These are phyloP conservation scores for Sebastolobus alascanus DNA, from an alignment of 2,797 vertebrate species.

Conservation along the genomic window DNA sequence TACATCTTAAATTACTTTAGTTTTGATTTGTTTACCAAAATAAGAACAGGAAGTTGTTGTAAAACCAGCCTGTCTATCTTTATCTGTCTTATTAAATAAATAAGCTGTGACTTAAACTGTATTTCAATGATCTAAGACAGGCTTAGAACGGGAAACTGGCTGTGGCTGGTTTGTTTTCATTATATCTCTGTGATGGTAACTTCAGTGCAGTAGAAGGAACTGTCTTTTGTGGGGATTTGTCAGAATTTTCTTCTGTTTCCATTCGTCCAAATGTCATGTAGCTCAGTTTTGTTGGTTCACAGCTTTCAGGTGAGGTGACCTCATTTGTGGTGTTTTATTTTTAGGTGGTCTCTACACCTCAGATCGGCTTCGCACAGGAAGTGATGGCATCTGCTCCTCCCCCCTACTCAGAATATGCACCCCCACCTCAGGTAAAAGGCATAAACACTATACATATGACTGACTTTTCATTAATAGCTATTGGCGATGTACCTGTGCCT, in stretches of 20 bases:
- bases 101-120: neutral
- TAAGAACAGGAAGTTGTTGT: neutral
- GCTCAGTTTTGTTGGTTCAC: neutral
- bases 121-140: neutral
- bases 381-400: conserved; percentile 90
- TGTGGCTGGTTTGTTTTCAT: neutral
- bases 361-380: conserved; percentile 83
- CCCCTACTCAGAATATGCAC: conserved; percentile 90
- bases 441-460: neutral
- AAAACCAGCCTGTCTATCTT: conserved; percentile 1
- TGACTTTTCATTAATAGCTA: neutral
- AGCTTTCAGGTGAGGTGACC: neutral
- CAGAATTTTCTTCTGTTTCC: neutral
- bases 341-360: conserved; percentile 77
- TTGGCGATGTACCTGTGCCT: neutral
- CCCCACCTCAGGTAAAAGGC: conserved; percentile 88
- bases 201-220: neutral
- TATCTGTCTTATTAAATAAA: neutral
- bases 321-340: conserved; percentile 29
- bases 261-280: neutral
- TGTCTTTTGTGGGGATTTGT: neutral
- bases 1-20: neutral
- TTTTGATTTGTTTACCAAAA: conserved; percentile 14
- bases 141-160: neutral
- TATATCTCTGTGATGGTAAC: neutral